Base-by-base conservation (phyloP, 2,888 invertebrate species). In the Ochlodes sylvanus region DNA sequence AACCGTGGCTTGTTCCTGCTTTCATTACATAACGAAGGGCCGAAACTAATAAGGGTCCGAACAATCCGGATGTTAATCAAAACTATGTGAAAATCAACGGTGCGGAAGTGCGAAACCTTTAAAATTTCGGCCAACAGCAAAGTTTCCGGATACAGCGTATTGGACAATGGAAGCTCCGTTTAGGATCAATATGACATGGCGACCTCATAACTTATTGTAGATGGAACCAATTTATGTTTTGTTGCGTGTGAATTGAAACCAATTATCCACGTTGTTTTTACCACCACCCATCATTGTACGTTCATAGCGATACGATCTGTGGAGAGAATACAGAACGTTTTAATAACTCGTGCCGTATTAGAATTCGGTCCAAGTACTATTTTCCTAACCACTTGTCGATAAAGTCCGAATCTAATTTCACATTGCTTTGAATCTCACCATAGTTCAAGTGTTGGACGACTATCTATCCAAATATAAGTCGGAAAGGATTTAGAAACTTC, bases 1-100 rank as follows among this genome's bases (percentile, higher is more conserved):
- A 77, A 73, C 73, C 27, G 44, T 69, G 70, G 73, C 72, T 75
- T 74, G 66, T 69, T 70, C 71, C 72, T 72, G 63, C 70, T 71
- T 72, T 64, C 70, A 68, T 64, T 70, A 69, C 69, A 72, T 70
- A 70, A 60, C 62, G 57, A 70, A 70, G 71, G 73, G 72, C 70
- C 70, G 69, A 70, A 76, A 74, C 73, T 72, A 75, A 73, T 73
- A 70, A 69, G 42, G 69, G 55, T 61, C 69, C 65, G 69, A 74
- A 73, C 72, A 73, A 69, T 60, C 61, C 69, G 69, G 63, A 69
- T 56, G 68, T 64, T 69, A 74, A 74, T 73, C 72, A 75, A 70
- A 73, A 70, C 71, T 68, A 69, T 70, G 73, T 69, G 69, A 64
- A 64, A 56, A 60, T 68, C 67, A 19, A 47, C 68, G 64, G 63